phyloP scores from a whole-genome alignment of 2,797 vertebrate genomes.

The Gephyroberyx darwinii region DNA sequence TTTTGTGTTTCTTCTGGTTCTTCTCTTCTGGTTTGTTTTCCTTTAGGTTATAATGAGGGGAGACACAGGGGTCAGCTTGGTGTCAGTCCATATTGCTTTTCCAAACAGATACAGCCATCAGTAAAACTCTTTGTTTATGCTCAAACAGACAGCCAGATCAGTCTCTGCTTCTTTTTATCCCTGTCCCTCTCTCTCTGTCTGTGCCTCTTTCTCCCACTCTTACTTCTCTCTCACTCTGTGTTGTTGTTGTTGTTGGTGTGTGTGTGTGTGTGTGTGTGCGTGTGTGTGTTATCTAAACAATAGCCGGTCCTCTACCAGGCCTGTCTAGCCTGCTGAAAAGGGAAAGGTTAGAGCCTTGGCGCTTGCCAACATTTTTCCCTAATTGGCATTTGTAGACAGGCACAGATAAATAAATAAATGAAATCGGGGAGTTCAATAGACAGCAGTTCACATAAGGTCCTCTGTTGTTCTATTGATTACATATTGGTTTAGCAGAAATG shows the following conservation, averaged over 20 bases:
- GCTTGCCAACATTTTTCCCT: slow-evolving; percentile 18
- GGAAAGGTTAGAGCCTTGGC: slow-evolving; percentile 41
- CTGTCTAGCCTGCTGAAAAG: slow-evolving; percentile 34
- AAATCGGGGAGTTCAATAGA: slow-evolving; percentile 23
- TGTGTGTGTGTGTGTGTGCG: background rate
- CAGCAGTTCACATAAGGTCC: slow-evolving; percentile 23
- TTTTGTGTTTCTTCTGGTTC: background rate
- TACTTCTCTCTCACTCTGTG: background rate
- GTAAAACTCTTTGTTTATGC: slow-evolving; percentile 34
- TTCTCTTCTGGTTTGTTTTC: slow-evolving; percentile 3
- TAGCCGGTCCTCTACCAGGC: slow-evolving; percentile 10
- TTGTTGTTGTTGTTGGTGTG: slow-evolving; percentile 1
- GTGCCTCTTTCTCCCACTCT: background rate
- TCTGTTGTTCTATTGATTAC: slow-evolving; percentile 44
- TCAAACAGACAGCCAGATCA: slow-evolving; percentile 10
- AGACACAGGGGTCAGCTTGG: slow-evolving; percentile 24
- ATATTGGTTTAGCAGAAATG: slow-evolving; percentile 31
- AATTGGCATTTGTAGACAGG: slow-evolving; percentile 57
- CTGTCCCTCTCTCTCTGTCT: background rate
- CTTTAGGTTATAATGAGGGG: slow-evolving; percentile 22
- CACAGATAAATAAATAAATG: slow-evolving; percentile 45
- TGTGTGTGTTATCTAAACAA: slow-evolving; percentile 34
- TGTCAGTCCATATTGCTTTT: slow-evolving; percentile 40
- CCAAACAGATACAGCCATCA: slow-evolving; percentile 7
- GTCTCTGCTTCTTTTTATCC: slow-evolving; percentile 2